These are phyloP conservation scores for Eutolmus rufibarbis DNA, from an alignment of 2,888 invertebrate genomes.

Conservation along the genomic window DNA sequence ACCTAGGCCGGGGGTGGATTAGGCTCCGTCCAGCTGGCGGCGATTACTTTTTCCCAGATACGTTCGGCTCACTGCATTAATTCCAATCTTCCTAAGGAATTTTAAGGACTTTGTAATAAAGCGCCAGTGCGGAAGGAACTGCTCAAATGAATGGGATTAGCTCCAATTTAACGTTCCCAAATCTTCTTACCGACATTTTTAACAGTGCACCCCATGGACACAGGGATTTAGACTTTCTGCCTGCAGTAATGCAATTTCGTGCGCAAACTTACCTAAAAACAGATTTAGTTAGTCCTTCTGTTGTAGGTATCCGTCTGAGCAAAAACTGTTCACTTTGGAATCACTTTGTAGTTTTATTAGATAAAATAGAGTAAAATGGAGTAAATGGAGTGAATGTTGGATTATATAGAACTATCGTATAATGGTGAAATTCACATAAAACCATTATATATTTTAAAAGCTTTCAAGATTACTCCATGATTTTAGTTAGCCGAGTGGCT, in stretches of 20 bases:
- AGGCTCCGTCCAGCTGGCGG: background rate
- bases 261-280: background rate
- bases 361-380: too few species aligned
- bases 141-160: slow-evolving; percentile 10
- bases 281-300: background rate
- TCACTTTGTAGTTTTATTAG: background rate
- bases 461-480: too few species aligned
- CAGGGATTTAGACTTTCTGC: background rate
- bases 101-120: background rate
- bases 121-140: slow-evolving; percentile 10
- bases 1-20: background rate
- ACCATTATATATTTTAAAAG: too few species aligned
- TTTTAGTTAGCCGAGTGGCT: too few species aligned
- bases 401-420: too few species aligned
- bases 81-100: background rate
- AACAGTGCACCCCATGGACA: background rate
- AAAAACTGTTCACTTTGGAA: background rate
- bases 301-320: background rate
- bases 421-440: too few species aligned
- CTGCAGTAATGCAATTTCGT: background rate
- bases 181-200: background rate
- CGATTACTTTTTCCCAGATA: slow-evolving; percentile 18
- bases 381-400: too few species aligned
- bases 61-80: background rate
- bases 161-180: background rate